Evolutionary conservation across 2,797 vertebrate genomes (phyloP), one percentile per base, ranked within the genome.

Genomic region (Antrozous pallidus): DNA sequence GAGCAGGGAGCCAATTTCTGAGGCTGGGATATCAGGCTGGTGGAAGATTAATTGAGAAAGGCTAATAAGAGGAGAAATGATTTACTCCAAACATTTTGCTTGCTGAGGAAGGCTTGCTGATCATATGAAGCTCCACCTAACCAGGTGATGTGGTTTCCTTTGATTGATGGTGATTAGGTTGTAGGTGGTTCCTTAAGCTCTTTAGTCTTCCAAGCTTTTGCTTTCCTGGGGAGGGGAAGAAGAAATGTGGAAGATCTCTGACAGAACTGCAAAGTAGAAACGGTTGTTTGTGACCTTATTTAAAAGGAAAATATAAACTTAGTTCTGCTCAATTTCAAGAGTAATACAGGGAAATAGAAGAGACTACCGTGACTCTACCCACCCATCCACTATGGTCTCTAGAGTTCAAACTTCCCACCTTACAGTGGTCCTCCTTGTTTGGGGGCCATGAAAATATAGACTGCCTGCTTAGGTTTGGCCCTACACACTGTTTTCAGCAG

Each of bases 21-120:
- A 79, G 75, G 49, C 58, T 6, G 9, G 54, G n/a, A 45, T 73
- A 61, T 91, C 26, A 88, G 47, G 45, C 40, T 81, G 77, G 31
- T 61, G 78, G 70, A 69, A 90, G 85, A 83, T 74, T 88, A 86
- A 92, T 51, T 78, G 65, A 86, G 86, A 94, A 90, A 84, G 77
- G n/a, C n/a, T 86, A 42, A 77, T 92, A 69, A 82, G 65, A 93
- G 51, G 75, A 94, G 69, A 85, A 93, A 56, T 51, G 74, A 90
- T 85, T n/a, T 56, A 80, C 33, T 81, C 24, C 78, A 85, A 51
- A 80, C 73, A 92, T 93, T 80, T 58, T 94, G 79, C 56, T 95
- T 82, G 49, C 88, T 94, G 69, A 91, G 26, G 67, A 90, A 95
- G 86, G 63, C 56, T 40, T 83, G 69, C 77, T 90, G 49, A 82